These are phyloP conservation scores for Helleia helle DNA, from an alignment of 2,888 invertebrate genomes.

Conservation along the genomic window DNA sequence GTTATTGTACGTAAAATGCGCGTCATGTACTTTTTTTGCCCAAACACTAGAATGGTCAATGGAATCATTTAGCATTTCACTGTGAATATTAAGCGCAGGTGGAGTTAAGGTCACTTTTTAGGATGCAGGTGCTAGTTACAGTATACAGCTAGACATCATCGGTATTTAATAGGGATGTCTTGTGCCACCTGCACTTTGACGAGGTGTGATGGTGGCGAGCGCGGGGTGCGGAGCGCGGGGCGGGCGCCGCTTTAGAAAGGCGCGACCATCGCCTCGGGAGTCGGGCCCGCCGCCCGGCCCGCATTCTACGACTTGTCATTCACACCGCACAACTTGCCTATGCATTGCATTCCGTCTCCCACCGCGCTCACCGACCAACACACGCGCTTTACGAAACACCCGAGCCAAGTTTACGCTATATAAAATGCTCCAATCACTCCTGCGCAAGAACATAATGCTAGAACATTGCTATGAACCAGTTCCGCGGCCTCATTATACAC, in stretches of 20 bases:
- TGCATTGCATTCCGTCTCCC: slow-evolving; percentile 71
- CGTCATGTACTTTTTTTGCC: background rate
- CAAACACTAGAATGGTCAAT: too few relatives aligned
- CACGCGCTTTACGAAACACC: slow-evolving; percentile 51
- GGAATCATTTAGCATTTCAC: slow-evolving; percentile 39
- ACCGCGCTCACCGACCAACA: slow-evolving; percentile 51
- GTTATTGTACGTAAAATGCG: too few relatives aligned
- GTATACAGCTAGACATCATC: slow-evolving; percentile 66
- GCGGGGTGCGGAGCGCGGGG: slow-evolving; percentile 44
- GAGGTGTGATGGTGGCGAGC: slow-evolving; percentile 40
- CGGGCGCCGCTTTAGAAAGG: slow-evolving; percentile 72
- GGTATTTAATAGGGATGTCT: slow-evolving; percentile 72
- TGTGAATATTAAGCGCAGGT: slow-evolving; percentile 44
- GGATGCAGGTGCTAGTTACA: slow-evolving; percentile 63
- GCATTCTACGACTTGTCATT: slow-evolving; percentile 75
- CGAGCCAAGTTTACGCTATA: slow-evolving; percentile 43
- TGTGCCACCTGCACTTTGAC: slow-evolving; percentile 63
- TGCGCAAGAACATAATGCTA: slow-evolving; percentile 42
- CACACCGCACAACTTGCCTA: slow-evolving; percentile 73
- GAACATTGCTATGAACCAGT: slow-evolving; percentile 61
- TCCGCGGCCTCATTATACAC: slow-evolving; percentile 56
- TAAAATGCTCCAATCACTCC: slow-evolving; percentile 60
- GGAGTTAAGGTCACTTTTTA: slow-evolving; percentile 55
- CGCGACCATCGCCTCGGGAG: slow-evolving; percentile 73
- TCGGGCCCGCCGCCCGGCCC: slow-evolving; percentile 69